These are phyloP conservation scores for Chionomys nivalis DNA, from an alignment of 2,113 vertebrate genomes.

Conservation along the genomic window DNA sequence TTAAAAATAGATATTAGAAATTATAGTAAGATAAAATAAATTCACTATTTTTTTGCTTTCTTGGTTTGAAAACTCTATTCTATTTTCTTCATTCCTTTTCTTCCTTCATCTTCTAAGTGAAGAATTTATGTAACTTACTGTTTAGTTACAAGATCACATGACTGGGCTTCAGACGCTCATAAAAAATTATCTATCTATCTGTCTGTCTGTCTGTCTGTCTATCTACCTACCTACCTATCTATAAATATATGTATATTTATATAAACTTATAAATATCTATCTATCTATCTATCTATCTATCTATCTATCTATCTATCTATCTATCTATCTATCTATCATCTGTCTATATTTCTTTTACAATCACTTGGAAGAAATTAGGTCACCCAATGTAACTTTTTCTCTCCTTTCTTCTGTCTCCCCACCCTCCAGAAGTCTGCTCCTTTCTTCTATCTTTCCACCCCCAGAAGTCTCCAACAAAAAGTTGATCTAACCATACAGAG, in stretches of 20 bases:
- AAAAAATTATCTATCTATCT: background rate
- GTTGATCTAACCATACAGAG: background rate
- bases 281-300: background rate
- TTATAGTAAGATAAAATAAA: constrained; percentile 21
- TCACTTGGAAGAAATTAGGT: background rate
- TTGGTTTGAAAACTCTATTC: background rate
- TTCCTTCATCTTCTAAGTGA: background rate
- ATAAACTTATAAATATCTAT: too few relatives aligned
- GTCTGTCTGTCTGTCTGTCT: too few relatives aligned
- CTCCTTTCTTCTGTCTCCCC: background rate
- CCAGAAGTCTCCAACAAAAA: background rate
- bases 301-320: background rate
- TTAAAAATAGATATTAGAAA: background rate
- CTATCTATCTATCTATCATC: background rate
- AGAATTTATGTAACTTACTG: background rate
- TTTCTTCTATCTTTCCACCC: too few relatives aligned
- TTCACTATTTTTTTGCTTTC: background rate
- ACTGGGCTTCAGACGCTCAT: background rate
- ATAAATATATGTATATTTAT: too few relatives aligned
- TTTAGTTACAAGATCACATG: background rate
- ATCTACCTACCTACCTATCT: background rate
- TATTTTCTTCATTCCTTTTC: background rate
- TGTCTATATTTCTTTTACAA: background rate
- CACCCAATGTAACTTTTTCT: background rate
- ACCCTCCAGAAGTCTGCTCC: background rate